These are phyloP conservation scores for Cephonodes hylas DNA, from an alignment of 2,888 invertebrate genomes.

Conservation along the genomic window DNA sequence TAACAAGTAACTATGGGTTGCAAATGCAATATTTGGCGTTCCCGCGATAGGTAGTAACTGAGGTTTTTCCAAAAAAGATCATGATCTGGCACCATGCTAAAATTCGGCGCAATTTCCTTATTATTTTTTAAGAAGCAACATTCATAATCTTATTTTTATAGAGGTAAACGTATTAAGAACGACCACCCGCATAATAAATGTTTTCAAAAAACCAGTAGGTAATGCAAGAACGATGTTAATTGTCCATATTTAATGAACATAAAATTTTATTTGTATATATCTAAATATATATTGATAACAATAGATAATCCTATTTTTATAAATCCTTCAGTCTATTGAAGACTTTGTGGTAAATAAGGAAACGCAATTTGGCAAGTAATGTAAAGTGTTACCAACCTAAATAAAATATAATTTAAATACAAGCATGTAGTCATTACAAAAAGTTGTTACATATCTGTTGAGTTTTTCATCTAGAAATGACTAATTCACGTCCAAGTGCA, in stretches of 20 bases:
- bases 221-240: no score
- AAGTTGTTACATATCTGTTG: background rate
- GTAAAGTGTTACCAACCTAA: background rate
- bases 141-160: background rate
- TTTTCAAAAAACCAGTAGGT: background rate
- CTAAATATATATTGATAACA: no score
- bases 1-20: no score
- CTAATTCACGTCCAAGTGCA: slow-evolving; percentile 38
- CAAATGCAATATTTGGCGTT: background rate
- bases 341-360: background rate
- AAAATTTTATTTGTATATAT: no score
- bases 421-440: background rate
- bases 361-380: background rate
- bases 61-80: background rate
- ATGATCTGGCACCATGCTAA: background rate
- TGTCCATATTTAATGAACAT: no score
- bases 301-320: no score
- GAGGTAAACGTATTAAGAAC: background rate
- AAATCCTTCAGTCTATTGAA: no score
- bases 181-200: background rate
- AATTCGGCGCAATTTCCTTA: background rate
- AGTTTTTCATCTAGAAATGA: slow-evolving; percentile 16
- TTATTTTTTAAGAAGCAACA: background rate
- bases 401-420: background rate
- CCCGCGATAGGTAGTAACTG: background rate